These are phyloP conservation scores for Pangasius larnaudii DNA, from an alignment of 2,797 vertebrate species.

Conservation along the genomic window DNA sequence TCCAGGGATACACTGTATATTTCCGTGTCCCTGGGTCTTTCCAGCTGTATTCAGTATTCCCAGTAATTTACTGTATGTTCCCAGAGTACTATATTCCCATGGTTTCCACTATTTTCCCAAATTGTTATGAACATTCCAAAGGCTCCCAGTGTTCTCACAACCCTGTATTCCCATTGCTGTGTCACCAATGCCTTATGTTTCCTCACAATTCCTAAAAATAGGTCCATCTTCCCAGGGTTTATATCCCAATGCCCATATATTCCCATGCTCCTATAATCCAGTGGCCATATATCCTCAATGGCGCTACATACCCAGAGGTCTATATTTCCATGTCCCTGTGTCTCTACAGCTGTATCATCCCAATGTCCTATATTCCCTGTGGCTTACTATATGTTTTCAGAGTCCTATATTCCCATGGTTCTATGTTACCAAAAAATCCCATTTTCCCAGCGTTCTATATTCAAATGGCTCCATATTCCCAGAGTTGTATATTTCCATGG, in stretches of 20 bases:
- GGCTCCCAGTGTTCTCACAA: background rate
- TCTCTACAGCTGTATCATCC: background rate
- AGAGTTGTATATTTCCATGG: background rate
- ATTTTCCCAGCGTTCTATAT: background rate
- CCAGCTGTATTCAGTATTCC: background rate
- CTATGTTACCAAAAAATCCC: background rate
- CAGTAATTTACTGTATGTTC: background rate
- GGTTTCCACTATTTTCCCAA: background rate
- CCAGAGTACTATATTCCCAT: background rate
- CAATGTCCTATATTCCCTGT: background rate
- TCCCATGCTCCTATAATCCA: background rate
- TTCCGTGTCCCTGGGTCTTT: background rate
- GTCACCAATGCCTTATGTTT: background rate
- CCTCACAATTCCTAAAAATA: background rate
- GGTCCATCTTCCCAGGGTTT: background rate
- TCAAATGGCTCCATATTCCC: background rate
- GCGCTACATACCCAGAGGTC: background rate
- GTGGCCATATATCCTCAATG: background rate
- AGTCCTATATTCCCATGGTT: background rate
- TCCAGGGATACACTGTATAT: background rate
- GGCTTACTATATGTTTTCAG: background rate
- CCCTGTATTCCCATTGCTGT: background rate
- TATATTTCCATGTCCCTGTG: background rate
- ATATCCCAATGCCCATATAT: background rate
- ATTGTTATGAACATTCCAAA: background rate